These are phyloP conservation scores for Syndactyla subalaris DNA, from an alignment of 2,797 vertebrate species.

Conservation along the genomic window DNA sequence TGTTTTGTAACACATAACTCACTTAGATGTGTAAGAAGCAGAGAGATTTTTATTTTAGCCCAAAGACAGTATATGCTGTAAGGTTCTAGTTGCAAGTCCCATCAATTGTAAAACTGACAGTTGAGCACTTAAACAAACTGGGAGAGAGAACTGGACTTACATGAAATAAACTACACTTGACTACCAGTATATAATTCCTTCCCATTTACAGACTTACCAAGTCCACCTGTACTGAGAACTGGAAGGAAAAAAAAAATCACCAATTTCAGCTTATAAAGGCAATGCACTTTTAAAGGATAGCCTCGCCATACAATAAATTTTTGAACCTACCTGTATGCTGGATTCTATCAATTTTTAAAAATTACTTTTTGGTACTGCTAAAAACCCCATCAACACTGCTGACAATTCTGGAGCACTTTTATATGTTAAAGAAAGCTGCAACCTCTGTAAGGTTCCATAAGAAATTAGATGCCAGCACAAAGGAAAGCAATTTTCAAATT, in stretches of 20 bases:
- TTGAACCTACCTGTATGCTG: not conserved
- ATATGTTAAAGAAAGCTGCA: not conserved
- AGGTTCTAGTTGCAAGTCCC: not conserved
- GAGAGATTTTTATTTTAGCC: not conserved
- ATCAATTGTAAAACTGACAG: not conserved
- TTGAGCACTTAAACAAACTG: not conserved
- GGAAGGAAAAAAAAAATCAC: not conserved
- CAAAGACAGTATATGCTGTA: not conserved
- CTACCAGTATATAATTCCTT: not conserved
- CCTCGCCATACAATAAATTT: not conserved
- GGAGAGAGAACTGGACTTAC: not conserved
- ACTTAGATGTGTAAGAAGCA: not conserved
- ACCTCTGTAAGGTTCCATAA: not conserved
- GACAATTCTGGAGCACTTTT: not conserved
- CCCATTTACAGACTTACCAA: not conserved
- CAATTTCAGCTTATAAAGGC: not conserved
- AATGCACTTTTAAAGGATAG: not conserved
- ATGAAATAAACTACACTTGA: not conserved
- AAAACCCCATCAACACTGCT: accelerated
- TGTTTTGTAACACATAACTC: not conserved
- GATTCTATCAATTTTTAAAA: not conserved
- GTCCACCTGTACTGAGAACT: not conserved
- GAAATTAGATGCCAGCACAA: not conserved
- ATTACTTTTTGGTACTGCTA: not conserved
- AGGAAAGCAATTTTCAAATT: not conserved